Base-by-base conservation (phyloP, 2,797 vertebrate genomes). In the Brachyalestes nurse region DNA sequence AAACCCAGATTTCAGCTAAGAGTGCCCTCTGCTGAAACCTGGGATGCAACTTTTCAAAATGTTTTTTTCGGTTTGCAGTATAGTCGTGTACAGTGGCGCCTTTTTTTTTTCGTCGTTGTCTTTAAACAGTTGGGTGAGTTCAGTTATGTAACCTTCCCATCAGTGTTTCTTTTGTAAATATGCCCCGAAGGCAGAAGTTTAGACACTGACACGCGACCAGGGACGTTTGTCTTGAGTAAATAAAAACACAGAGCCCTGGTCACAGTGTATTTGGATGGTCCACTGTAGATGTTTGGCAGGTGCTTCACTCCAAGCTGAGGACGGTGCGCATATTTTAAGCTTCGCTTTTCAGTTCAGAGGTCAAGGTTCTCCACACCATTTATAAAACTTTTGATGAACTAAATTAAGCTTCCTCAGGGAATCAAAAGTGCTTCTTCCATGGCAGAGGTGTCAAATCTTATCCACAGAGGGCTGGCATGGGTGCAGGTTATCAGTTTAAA, bases 141-240 rank as follows among this genome's bases (percentile, higher is more conserved):
- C 17, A 40, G 17, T 67, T 73, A 45, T 47, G 9, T 28, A 73
- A 45, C 10, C 0, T 42, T 51, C 49, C 16, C n/a, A 58, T 53
- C 42, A 19, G 42, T 55, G 3, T 47, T 60, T 60, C 51, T 55
- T 51, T 25, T 38, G 28, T 28, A 60, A 72, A 14, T 70, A 49
- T 49, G 47, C 19, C 21, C 40, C 6, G 13, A 60, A 61, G 58
- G 8, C 21, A 78, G 42, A 14, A 21, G 23, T 21, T 21, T 8
- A 16, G 62, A 66, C 10, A 14, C n/a, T 40, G 23, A 7, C 21
- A 28, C 4, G 16, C 58, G 69, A 25, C 51, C 64, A 34, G 51
- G 23, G 45, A 28, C 12, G 28, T 67, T 80, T 72, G 69, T 78
- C 55, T 55, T 13, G 42, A 70, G 64, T 60, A 75, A 76, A 81